Conservation (phyloP, 2,797 vertebrate genomes). For the Argya squamiceps region DNA sequence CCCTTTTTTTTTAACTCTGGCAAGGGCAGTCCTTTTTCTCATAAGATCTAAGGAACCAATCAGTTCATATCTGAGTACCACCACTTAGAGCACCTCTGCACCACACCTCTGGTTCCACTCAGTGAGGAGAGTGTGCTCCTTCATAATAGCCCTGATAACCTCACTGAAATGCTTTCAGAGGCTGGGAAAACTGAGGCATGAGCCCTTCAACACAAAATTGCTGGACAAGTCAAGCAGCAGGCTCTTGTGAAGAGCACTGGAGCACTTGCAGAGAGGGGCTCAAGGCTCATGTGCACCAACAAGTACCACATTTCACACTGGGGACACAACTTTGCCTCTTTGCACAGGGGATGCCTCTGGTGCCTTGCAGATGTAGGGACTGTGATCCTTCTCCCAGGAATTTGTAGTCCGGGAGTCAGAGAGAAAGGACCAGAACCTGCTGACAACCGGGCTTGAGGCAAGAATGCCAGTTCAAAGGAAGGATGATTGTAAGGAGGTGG, state of each 20-base stretch:
- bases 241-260: not conserved
- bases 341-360: not conserved
- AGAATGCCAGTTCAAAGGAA: not conserved
- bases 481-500: too few relatives aligned
- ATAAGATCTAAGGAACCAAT: not conserved
- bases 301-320: rapidly evolving
- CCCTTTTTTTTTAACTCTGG: not conserved
- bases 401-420: not conserved
- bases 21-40: not conserved
- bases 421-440: not conserved
- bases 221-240: not conserved
- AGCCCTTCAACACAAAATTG: not conserved
- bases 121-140: not conserved
- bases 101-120: not conserved
- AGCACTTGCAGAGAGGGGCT: not conserved
- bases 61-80: not conserved
- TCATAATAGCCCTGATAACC: not conserved
- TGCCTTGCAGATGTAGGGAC: rapidly evolving
- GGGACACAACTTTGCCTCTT: rapidly evolving
- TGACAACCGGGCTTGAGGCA: not conserved
- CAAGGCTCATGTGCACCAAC: not conserved
- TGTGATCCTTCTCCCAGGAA: not conserved
- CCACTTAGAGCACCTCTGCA: not conserved
- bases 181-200: not conserved
- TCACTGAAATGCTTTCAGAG: not conserved